These are phyloP conservation scores for Lymantria dispar DNA, from an alignment of 2,888 invertebrate genomes.

Conservation along the genomic window DNA sequence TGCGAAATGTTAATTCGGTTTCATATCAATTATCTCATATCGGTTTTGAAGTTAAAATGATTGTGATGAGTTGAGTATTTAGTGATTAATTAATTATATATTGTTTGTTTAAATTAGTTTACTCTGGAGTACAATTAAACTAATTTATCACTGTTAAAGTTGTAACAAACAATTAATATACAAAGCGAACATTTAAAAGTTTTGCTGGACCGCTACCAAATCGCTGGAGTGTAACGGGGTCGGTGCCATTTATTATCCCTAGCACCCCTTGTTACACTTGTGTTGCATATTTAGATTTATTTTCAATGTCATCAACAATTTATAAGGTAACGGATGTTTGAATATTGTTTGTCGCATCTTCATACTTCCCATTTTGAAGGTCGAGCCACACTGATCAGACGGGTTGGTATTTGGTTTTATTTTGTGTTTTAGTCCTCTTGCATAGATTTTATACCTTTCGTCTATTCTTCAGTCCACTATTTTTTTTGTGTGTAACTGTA, in stretches of 20 bases:
- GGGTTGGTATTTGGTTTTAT: too few species aligned
- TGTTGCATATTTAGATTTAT: neutral
- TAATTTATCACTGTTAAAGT: conserved; percentile 29
- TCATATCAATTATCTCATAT: neutral
- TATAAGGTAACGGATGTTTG: neutral
- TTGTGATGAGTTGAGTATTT: neutral
- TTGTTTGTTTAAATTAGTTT: neutral
- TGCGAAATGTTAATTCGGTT: too few species aligned
- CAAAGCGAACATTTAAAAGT: conserved; percentile 46
- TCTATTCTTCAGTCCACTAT: too few species aligned
- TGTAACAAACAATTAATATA: conserved; percentile 49
- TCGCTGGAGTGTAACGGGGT: conserved; percentile 33
- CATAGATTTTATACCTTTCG: too few species aligned
- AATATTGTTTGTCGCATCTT: too few species aligned
- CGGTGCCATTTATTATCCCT: conserved; percentile 32
- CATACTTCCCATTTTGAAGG: too few species aligned
- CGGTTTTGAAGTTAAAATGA: neutral
- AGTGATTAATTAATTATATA: neutral
- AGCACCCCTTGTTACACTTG: conserved; percentile 14
- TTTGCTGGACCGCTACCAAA: conserved; percentile 35
- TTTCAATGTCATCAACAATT: neutral
- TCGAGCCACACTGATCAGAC: too few species aligned
- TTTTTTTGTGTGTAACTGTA: too few species aligned
- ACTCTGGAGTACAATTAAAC: conserved; percentile 2
- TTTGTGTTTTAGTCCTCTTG: too few species aligned